phyloP scores from a whole-genome alignment of 2,888 invertebrate species.

The Parasteatoda lunata region DNA sequence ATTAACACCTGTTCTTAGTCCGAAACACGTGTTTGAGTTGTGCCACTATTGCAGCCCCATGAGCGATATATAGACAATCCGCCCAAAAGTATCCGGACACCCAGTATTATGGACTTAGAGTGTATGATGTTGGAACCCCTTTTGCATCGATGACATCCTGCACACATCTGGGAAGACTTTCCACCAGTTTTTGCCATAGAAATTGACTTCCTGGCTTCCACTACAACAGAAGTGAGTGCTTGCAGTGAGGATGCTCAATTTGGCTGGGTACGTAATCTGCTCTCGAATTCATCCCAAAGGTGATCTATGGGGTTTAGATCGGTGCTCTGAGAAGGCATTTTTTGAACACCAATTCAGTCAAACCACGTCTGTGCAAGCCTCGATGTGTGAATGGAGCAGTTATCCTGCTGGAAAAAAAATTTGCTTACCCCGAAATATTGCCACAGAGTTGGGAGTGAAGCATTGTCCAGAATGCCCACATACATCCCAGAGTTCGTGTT shows the following conservation, averaged over 20 bases:
- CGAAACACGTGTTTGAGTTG: no score
- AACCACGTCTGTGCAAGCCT: neutral
- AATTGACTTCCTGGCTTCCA: slow-evolving; percentile 8
- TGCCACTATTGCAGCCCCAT: no score
- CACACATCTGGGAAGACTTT: neutral
- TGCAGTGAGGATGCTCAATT: neutral
- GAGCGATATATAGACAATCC: no score
- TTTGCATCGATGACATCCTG: neutral
- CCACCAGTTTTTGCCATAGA: slow-evolving; percentile 10
- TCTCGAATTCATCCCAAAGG: neutral
- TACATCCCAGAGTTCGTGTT: slow-evolving; percentile 3
- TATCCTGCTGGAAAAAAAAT: neutral
- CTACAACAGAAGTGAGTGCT: slow-evolving; percentile 2
- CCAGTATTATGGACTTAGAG: neutral
- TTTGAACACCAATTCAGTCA: neutral
- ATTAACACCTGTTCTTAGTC: no score
- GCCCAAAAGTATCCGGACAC: no score
- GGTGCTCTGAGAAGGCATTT: neutral
- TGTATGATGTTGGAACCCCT: neutral
- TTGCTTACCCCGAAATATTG: neutral
- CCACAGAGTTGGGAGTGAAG: neutral
- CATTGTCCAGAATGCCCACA: neutral
- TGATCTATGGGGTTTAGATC: slow-evolving; percentile 8
- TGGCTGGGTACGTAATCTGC: neutral
- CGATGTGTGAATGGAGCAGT: slow-evolving; percentile 7